Base-by-base conservation (phyloP, 2,113 vertebrate genomes). In the Pterocles gutturalis region DNA sequence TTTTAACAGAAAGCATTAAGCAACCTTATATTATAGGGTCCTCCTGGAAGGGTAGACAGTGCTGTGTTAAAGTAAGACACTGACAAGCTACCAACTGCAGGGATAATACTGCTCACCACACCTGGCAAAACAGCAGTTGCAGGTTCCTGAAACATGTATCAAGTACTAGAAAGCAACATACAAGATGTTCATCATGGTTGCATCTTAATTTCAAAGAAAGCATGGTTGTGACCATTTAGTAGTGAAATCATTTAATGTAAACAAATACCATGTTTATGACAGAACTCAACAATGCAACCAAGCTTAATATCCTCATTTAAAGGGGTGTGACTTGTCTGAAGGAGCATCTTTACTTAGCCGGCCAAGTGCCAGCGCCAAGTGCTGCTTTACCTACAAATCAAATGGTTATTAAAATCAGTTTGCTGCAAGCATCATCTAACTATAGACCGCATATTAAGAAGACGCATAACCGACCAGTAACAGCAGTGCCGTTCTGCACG, bases 281-380 rank as follows among this genome's bases (percentile, higher is more conserved):
- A 87, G 54, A 86, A 90, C 83, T 85, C 84, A 87, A 58, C 73
- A 93, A 89, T 2, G 70, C 69, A 91, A 67, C 53, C 84, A 96
- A 89, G n/a, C 67, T 57, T 65, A 72, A 89, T 15, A 53, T 1
- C 46, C 15, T 41, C 26, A 24, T 49, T 61, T 45, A 79, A 90
- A 87, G 19, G 51, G 28, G 15, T 31, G 80, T 0, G 0, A 60
- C 28, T 76, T 64, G 57, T 71, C 78, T n/a, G 14, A 80, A 66
- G 29, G 3, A 87, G 31, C 25, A 21, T 6, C 55, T 57, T 83
- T 49, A 33, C 36, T 36, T 58, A 65, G 55, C 46, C 80, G n/a
- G 41, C 41, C 41, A 41, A 41, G 41, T 13, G 41, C 41, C 41
- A 41, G 41, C 41, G 6, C 3, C 55, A 90, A 92, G 54, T 10